phyloP scores from a whole-genome alignment of 2,113 vertebrate species.

The Zosterops japonicus region DNA sequence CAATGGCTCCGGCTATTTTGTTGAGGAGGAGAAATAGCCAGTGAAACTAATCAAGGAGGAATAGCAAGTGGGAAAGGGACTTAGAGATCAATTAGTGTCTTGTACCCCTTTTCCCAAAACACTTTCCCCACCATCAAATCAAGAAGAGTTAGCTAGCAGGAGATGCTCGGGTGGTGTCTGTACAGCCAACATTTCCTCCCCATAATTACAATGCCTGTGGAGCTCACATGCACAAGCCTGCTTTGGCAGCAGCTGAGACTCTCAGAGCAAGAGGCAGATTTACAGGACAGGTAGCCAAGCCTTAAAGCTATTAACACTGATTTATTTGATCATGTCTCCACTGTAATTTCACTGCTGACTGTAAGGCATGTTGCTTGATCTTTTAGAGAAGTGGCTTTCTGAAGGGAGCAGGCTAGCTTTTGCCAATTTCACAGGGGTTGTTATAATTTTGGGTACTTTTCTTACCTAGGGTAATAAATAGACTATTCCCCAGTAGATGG shows the following conservation, averaged over 20 bases:
- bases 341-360: not conserved
- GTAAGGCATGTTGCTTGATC: not conserved
- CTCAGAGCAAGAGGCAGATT: not conserved
- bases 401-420: not conserved
- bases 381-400: not conserved
- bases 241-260: not conserved
- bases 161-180: not conserved
- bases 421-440: not conserved
- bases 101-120: not conserved
- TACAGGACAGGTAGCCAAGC: not conserved
- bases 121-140: not conserved
- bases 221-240: rapidly evolving
- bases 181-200: rapidly evolving
- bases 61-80: not conserved
- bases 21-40: not conserved
- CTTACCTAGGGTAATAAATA: not conserved
- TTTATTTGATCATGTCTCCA: not conserved
- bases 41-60: not conserved
- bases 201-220: rapidly evolving
- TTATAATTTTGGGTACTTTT: not conserved
- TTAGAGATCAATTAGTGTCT: not conserved
- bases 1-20: not conserved
- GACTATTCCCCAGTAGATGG: not conserved
- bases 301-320: not conserved
- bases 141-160: not conserved